Evolutionary conservation across 1,140 invertebrate species (phyloP).

Genomic region (Trissolcus basalis): DNA sequence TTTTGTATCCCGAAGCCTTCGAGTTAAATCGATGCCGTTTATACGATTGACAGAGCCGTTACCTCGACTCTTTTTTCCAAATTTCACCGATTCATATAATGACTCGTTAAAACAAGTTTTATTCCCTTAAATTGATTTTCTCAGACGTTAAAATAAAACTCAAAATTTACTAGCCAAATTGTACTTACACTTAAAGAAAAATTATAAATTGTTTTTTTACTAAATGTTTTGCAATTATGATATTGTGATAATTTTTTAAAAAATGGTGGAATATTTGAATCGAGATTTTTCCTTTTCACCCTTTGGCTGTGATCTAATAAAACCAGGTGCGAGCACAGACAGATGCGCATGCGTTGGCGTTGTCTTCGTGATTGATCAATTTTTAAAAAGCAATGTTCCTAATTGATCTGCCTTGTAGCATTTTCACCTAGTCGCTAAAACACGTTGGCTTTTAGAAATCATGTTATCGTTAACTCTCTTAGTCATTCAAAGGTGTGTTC

Average conservation of each 20-base stretch:
- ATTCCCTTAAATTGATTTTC: not conserved
- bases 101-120: slow-evolving; percentile 11
- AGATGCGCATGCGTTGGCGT: slow-evolving; percentile 63
- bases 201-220: no score
- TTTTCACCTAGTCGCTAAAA: slow-evolving; percentile 51
- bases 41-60: slow-evolving; percentile 60
- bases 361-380: slow-evolving; percentile 70
- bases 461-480: slow-evolving; percentile 60
- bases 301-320: slow-evolving; percentile 59
- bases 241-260: no score
- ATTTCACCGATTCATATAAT: slow-evolving; percentile 24
- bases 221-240: no score
- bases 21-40: slow-evolving; percentile 65
- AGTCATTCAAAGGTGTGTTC: slow-evolving; percentile 73
- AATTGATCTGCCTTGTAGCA: slow-evolving; percentile 66
- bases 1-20: slow-evolving; percentile 59
- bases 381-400: slow-evolving; percentile 73
- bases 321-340: slow-evolving; percentile 63
- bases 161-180: no score
- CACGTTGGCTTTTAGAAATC: slow-evolving; percentile 55
- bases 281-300: slow-evolving; percentile 43
- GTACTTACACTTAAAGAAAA: no score
- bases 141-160: not conserved
- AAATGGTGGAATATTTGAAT: no score
- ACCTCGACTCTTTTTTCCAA: slow-evolving; percentile 32